These are phyloP conservation scores for Hirundichthys speculiger DNA, from an alignment of 2,113 vertebrate genomes.

Conservation along the genomic window DNA sequence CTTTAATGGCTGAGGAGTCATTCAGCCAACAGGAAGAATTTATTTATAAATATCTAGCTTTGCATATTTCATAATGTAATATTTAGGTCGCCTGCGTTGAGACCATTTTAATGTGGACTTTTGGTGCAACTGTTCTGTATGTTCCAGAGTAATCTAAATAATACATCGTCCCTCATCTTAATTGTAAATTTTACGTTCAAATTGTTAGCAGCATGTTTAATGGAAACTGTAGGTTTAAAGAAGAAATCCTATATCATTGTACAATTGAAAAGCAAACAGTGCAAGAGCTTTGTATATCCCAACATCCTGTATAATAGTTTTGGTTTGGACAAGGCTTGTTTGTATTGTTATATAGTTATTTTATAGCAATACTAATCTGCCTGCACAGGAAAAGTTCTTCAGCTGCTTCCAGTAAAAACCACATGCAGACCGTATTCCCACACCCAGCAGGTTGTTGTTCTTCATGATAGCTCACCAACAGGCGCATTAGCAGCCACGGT, in stretches of 20 bases:
- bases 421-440: constrained; percentile 63
- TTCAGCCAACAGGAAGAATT: constrained; percentile 45
- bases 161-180: constrained; percentile 33
- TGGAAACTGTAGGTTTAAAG: constrained; percentile 28
- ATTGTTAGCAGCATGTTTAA: constrained; percentile 28
- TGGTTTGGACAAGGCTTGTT: constrained; percentile 26
- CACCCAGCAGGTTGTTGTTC: constrained; percentile 70
- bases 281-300: constrained; percentile 1
- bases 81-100: constrained; percentile 52
- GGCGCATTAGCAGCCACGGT: constrained; percentile 56
- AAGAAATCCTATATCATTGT: constrained; percentile 9
- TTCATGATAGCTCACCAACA: constrained; percentile 72
- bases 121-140: constrained; percentile 11
- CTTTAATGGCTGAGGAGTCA: constrained; percentile 45
- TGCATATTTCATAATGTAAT: constrained; percentile 54
- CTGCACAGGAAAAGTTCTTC: constrained; percentile 25
- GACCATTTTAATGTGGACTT: constrained; percentile 21
- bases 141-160: constrained; percentile 25
- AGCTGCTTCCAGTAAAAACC: constrained; percentile 38
- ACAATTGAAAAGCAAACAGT: not conserved
- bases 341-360: constrained; percentile 46
- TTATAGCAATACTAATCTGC: constrained; percentile 32
- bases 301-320: constrained; percentile 8
- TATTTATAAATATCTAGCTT: constrained; percentile 36
- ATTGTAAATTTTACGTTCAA: constrained; percentile 41